phyloP scores from a whole-genome alignment of 1,140 invertebrate genomes.

The Olivierus martensii region DNA sequence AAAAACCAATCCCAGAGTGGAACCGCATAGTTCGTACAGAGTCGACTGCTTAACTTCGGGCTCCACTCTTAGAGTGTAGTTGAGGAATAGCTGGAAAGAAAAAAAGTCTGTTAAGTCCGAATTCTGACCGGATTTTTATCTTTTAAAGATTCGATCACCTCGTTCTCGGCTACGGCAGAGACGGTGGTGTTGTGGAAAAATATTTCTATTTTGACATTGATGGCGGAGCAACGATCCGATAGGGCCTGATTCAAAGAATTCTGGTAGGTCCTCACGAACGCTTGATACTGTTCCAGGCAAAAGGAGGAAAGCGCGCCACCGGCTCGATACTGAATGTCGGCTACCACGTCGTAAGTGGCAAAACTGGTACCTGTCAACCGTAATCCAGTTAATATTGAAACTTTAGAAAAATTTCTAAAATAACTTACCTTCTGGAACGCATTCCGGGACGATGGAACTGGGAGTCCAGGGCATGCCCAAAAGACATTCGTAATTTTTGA shows the following conservation, averaged over 20 bases:
- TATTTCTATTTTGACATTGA: conserved; percentile 89
- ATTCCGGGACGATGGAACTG: conserved; percentile 75
- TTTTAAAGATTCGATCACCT: too few species aligned
- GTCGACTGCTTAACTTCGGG: conserved; percentile 73
- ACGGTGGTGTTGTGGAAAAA: conserved; percentile 69
- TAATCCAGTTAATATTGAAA: not conserved
- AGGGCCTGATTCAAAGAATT: conserved; percentile 59
- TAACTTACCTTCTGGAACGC: conserved; percentile 55
- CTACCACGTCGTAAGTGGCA: conserved; percentile 80
- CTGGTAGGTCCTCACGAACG: conserved; percentile 67
- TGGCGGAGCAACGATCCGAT: conserved; percentile 79
- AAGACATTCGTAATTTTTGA: conserved; percentile 69
- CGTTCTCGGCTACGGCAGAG: conserved; percentile 19
- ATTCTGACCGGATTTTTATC: too few species aligned
- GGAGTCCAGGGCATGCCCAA: conserved; percentile 56
- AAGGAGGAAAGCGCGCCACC: conserved; percentile 71
- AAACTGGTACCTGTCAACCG: conserved; percentile 65
- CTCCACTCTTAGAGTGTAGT: conserved; percentile 63
- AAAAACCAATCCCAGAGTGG: conserved; percentile 81
- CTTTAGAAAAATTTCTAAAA: not conserved
- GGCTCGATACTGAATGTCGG: conserved; percentile 71
- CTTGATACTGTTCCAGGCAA: conserved; percentile 75
- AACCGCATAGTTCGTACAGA: conserved; percentile 85
- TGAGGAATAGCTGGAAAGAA: conserved; percentile 4
- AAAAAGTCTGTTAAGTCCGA: too few species aligned